These are phyloP conservation scores for Oligia strigilis DNA, from an alignment of 2,888 invertebrate species.

Conservation along the genomic window DNA sequence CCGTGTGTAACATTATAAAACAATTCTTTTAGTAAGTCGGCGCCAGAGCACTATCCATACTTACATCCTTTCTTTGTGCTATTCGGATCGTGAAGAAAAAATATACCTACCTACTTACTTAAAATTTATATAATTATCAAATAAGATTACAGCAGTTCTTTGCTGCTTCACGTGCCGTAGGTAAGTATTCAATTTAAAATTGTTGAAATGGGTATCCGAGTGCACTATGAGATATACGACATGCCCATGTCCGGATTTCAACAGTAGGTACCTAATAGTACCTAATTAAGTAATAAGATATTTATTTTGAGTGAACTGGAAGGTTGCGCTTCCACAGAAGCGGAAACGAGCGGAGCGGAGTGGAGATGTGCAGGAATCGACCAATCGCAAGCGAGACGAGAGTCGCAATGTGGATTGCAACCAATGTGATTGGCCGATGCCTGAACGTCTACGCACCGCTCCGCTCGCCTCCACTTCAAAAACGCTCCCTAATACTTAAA, in stretches of 20 bases:
- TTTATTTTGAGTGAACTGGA: not conserved
- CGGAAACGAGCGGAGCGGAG: not conserved
- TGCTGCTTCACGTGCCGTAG: not conserved
- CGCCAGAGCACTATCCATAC: not conserved
- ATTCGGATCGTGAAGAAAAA: not conserved
- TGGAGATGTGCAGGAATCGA: not conserved
- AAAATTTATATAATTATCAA: too few species aligned
- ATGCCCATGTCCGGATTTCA: not conserved
- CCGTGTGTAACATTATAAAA: not conserved
- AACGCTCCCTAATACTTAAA: not conserved
- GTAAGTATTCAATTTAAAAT: not conserved
- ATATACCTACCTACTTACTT: not conserved
- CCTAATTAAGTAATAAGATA: not conserved
- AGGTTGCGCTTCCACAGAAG: not conserved
- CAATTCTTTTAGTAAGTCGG: not conserved
- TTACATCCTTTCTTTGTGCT: not conserved
- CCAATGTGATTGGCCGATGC: too few species aligned
- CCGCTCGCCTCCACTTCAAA: not conserved
- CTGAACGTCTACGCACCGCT: not conserved
- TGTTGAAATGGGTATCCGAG: not conserved
- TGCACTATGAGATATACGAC: not conserved
- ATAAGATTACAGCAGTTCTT: not conserved
- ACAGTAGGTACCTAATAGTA: not conserved
- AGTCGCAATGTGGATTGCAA: not conserved
- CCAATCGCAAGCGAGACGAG: not conserved